Evolutionary conservation across 2,113 vertebrate species (phyloP), one percentile per base, ranked within the genome.

Genomic region (Cyanocitta stelleri): DNA sequence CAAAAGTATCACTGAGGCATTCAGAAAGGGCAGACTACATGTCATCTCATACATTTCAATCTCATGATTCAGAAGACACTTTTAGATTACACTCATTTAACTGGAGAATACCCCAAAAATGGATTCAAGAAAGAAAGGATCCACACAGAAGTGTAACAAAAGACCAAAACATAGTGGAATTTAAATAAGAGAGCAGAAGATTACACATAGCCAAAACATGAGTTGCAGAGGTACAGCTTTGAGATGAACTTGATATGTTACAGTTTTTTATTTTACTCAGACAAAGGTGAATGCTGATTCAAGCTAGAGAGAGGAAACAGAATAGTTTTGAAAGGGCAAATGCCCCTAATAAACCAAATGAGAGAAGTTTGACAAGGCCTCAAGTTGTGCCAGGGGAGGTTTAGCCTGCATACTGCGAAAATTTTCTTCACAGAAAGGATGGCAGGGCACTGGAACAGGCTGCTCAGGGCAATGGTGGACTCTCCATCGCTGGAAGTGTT

Each of bases 81-180:
- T 39, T 11, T 33, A n/a, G 26, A 41, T 49, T 62, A n/a, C 9
- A 24, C 16, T 54, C 7, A 4, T 58, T 73, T 58, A 87, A 39
- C 10, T 15, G 4, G 8, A 52, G 68, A 73, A 76, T 14, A 13
- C 9, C 3, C 10, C 39, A 74, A 41, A 35, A 75, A 18, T 6
- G 2, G 14, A 52, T 59, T 86, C 6, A 16, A 41, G 43, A 54
- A 62, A 74, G 43, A 46, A 37, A 80, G 16, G 7, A 61, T 55
- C 16, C 17, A 55, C 2, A 1, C 24, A 56, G 19, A 20, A 85
- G 9, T 35, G 43, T 33, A 44, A 15, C 16, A 80, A 30, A 27
- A 69, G 10, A 62, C 5, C 33, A 74, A 84, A 84, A 80, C 10
- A 11, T 1, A 66, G 10, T 0, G 0, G 5, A 3, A 6, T 66